Percentiles rank a stretch among this genome's conserved stretches.
Evolutionary conservation across 2,797 vertebrate species (phyloP).

Genomic region (Glossophaga mutica): DNA sequence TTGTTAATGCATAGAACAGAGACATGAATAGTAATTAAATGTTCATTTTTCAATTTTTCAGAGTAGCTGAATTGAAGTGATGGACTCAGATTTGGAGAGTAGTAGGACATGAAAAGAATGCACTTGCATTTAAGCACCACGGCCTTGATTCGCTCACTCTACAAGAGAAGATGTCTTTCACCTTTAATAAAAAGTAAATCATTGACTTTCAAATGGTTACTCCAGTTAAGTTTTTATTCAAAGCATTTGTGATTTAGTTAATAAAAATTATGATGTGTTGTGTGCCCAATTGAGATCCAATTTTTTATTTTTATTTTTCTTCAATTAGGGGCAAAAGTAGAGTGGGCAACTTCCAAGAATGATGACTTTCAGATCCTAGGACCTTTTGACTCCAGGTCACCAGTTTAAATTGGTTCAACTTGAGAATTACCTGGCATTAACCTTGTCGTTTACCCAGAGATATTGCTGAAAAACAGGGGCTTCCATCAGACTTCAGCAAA

Average conservation of each 20-base stretch:
- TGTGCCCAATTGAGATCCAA: conserved; percentile 67
- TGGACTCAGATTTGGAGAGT: conserved; percentile 57
- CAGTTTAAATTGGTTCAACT: neutral
- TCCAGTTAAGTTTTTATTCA: conserved; percentile 81
- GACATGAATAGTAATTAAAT: neutral
- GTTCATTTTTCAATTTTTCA: conserved; percentile 64
- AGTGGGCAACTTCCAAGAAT: conserved; percentile 69
- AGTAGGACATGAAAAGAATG: conserved; percentile 71
- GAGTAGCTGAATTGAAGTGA: conserved; percentile 64
- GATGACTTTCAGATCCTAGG: conserved; percentile 24
- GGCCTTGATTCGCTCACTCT: conserved; percentile 83
- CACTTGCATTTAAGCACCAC: conserved; percentile 80
- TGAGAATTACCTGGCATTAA: conserved; percentile 1
- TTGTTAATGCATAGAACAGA: conserved; percentile 48
- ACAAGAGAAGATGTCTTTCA: conserved; percentile 81
- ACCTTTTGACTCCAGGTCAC: neutral
- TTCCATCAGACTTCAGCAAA: conserved; percentile 31
- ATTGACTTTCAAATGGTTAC: conserved; percentile 76
- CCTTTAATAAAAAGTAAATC: conserved; percentile 76
- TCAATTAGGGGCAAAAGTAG: conserved; percentile 45
- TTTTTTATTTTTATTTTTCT: conserved; percentile 65
- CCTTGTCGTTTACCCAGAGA: neutral
- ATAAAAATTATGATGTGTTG: conserved; percentile 70
- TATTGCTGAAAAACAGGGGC: neutral
- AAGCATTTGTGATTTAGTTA: conserved; percentile 79